Evolutionary conservation across 2,888 invertebrate genomes (phyloP).

Genomic region (Choristoneura rosaceana): DNA sequence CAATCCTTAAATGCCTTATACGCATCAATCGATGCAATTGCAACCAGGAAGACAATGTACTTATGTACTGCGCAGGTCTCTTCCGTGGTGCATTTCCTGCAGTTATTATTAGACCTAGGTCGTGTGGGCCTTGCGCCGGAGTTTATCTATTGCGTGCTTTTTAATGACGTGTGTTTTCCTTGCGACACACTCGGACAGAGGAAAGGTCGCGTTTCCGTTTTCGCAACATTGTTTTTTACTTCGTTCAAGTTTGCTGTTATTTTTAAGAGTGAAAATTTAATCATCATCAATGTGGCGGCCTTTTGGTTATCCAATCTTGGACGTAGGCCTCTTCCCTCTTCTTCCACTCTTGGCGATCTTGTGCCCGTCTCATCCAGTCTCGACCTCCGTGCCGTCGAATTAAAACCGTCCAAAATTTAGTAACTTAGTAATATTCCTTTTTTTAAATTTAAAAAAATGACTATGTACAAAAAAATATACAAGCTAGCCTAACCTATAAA

Average conservation of each 20-base stretch:
- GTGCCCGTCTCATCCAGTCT: too few relatives aligned
- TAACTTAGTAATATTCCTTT: too few relatives aligned
- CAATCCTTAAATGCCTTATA: constrained; percentile 21
- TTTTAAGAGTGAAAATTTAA: too few relatives aligned
- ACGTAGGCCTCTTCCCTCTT: too few relatives aligned
- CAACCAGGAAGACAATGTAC: constrained; percentile 23
- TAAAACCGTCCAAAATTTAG: too few relatives aligned
- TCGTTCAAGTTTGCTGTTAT: not conserved
- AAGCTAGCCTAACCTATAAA: too few relatives aligned
- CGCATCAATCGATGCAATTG: constrained; percentile 15
- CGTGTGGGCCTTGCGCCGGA: constrained; percentile 23
- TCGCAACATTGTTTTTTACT: not conserved
- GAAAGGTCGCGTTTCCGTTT: not conserved
- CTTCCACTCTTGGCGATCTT: too few relatives aligned
- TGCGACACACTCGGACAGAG: not conserved
- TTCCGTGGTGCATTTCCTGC: constrained; percentile 60
- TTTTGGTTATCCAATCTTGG: too few relatives aligned
- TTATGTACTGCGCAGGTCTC: constrained; percentile 29
- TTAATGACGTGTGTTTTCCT: constrained; percentile 15
- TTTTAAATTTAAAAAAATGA: too few relatives aligned
- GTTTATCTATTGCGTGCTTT: constrained; percentile 7
- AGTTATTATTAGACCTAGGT: constrained; percentile 21
- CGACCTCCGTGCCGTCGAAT: too few relatives aligned
- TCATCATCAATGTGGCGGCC: too few relatives aligned
- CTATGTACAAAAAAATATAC: too few relatives aligned